phyloP scores from a whole-genome alignment of 1,140 invertebrate species.

The Cataglyphis hispanica region DNA sequence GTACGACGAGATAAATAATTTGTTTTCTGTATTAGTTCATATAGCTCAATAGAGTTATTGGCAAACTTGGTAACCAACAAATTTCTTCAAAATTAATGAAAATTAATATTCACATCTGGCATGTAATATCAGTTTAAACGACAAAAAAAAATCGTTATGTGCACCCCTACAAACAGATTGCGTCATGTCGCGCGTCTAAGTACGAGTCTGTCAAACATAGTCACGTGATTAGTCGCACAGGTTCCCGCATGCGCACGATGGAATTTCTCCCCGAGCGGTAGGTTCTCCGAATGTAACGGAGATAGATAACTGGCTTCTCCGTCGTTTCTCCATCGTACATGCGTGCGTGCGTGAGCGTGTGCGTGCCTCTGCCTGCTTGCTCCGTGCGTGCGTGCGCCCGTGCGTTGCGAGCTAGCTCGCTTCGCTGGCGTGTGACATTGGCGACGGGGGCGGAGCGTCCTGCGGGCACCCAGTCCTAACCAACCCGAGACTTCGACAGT shows the following conservation, averaged over 20 bases:
- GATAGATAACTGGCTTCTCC: not conserved
- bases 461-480: constrained; percentile 75
- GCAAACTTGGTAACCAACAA: no score
- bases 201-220: not conserved
- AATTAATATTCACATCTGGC: no score
- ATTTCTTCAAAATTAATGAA: no score
- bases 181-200: not conserved
- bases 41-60: no score
- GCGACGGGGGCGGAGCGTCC: constrained; percentile 76
- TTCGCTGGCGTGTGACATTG: constrained; percentile 66
- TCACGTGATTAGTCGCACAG: not conserved
- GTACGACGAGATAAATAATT: no score
- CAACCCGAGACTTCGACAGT: constrained; percentile 74
- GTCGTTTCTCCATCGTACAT: no score
- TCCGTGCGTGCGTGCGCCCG: not conserved
- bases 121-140: no score
- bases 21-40: no score
- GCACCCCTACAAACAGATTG: not conserved
- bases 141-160: not conserved
- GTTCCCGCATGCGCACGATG: not conserved
- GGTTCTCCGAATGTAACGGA: constrained; percentile 60
- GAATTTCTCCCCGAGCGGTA: not conserved
- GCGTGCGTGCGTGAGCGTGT: not conserved
- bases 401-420: constrained; percentile 4
- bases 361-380: no score